Base-by-base conservation (phyloP, 23 tunicate species). In the Aplidium turbinatum region DNA sequence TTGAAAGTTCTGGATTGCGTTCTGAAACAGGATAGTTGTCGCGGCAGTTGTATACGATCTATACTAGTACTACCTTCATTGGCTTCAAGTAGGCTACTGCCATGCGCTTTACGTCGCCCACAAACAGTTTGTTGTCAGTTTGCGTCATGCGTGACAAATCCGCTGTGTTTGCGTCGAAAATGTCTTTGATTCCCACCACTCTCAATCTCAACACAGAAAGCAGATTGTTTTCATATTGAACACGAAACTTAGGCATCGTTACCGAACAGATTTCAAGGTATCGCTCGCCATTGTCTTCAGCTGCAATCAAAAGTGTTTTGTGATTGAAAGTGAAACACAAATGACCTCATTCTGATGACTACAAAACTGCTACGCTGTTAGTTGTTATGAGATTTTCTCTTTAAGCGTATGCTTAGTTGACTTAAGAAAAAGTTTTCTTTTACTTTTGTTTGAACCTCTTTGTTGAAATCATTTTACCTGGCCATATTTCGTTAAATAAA, bases 131-230 rank as follows among this genome's bases (percentile, higher is more conserved):
- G 53, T 25, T 31, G 53, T 2, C 31, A 11, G 45, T 7, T 26
- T 70, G 57, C 2, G 87, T 76, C 87, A 88, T 74, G 42, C 56
- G 78, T 24, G 77, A 72, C 48, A 88, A 68, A 32, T 88, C 87
- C 4, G 96, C 96, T 0, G 11, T 1, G 33, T 35, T 18, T 20
- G 51, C 64, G 77, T 76, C 67, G 55, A 88, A 88, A 5, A 88
- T 42, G 56, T 81, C 87, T 0, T 16, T 57, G 42, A 88, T 47
- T 48, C 96, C 96, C 77, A 88, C 47, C n/a, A 28, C 38, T 30
- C 50, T 55, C 0, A 3, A 27, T 7, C 16, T 42, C 54, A 88
- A 47, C 29, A 33, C 58, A 1, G 48, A 18, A 25, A 30, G 51
- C 33, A 76, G 52, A 48, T 81, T 64, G 38, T 70, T 47, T 20